Evolutionary conservation across 2,888 invertebrate species (phyloP), one percentile per base, ranked within the genome.

Genomic region (Ypsolopha sequella): DNA sequence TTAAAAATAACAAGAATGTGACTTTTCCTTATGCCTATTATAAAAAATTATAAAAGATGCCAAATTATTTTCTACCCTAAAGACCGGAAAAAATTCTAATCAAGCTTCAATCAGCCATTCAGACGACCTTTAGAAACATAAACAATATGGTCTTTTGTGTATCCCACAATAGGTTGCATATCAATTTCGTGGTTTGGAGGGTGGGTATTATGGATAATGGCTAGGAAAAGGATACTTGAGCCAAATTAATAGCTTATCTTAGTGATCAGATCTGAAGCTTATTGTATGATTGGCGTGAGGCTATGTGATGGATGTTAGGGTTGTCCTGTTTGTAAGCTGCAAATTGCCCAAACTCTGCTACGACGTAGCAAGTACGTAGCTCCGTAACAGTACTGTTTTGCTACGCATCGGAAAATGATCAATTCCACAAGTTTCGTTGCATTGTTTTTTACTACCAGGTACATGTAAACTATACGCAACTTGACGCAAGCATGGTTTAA

Each of bases 241-340:
- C 75, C 71, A 81, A 82, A 84, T 85, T 81, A 82, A 80, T 80
- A 74, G 75, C 75, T 79, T 81, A 85, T 84, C 84, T 41, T 24
- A 3, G 24, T 24, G 24, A 24, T 24, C n/a, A 11, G 46, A 46
- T 34, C 46, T n/a, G 34, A 10, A 35, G 46, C 46, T 34, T 46
- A 46, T 46, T 46, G 35, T 34, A 35, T 13, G 13, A 43, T 43
- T 24, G 24, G 24, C 24, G 24, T 24, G 2, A 24, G 73, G 60
- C 61, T 72, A 81, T 81, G 80, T 66, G 70, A 69, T 68, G 70
- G 74, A 66, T 62, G 70, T 46, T 62, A 81, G 79, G 82, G 81
- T 56, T 80, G 77, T 10, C 53, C 53, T 7, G 7, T 2, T 11
- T 24, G 24, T 24, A 24, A 14, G n/a, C n/a, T n/a, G n/a, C n/a